These are phyloP conservation scores for Caenorhabditis tropicalis DNA, from an alignment of 1,140 invertebrate species.

Conservation along the genomic window DNA sequence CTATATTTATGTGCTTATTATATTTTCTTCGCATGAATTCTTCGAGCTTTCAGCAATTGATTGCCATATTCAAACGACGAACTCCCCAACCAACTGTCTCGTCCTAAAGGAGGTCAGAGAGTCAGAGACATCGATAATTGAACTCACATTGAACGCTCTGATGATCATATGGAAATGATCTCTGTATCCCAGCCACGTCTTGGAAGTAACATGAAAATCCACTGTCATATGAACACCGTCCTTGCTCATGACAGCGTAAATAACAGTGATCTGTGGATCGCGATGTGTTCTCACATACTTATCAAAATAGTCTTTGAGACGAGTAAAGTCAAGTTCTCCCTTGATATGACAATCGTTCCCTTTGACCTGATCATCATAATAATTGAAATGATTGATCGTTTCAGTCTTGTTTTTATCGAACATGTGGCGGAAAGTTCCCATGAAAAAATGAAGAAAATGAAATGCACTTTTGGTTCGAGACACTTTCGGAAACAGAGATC, in stretches of 20 bases:
- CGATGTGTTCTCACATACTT: background rate
- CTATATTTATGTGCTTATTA: conserved; percentile 16
- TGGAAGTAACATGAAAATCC: background rate
- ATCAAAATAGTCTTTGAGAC: background rate
- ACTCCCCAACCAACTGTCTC: background rate
- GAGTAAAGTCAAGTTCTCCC: background rate
- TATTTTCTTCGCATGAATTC: background rate
- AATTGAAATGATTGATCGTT: background rate
- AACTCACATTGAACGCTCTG: conserved; percentile 14
- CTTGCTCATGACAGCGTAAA: background rate
- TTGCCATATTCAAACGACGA: background rate
- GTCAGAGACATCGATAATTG: background rate
- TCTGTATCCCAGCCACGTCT: background rate
- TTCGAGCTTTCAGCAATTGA: background rate
- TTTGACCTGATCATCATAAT: conserved; percentile 25
- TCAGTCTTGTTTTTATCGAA: background rate
- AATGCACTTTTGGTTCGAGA: background rate
- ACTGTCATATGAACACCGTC: background rate
- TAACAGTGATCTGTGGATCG: background rate
- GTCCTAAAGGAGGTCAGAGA: background rate
- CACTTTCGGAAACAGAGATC: background rate
- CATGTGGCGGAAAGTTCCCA: background rate
- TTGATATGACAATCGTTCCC: background rate
- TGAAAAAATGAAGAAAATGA: background rate
- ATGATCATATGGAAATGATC: background rate